These are phyloP conservation scores for Lordiphosa collinella DNA, from an alignment of 1,140 invertebrate species.

Conservation along the genomic window DNA sequence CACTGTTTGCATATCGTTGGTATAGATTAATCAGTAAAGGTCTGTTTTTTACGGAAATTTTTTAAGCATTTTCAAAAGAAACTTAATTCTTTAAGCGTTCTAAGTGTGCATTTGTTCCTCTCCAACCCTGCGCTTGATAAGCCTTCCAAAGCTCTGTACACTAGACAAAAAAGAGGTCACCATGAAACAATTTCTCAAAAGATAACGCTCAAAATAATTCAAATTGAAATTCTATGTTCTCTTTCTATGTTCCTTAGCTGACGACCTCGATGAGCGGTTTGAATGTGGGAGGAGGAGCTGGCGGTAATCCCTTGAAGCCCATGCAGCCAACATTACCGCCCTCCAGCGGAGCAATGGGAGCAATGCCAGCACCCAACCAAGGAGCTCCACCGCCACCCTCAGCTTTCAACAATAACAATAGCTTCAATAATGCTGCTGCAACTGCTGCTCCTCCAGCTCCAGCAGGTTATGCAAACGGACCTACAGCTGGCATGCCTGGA, in stretches of 20 bases:
- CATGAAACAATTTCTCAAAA: background rate
- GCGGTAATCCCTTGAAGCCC: constrained; percentile 56
- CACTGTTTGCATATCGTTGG: too few species aligned
- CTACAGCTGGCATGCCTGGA: constrained; percentile 1
- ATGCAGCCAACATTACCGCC: constrained; percentile 29
- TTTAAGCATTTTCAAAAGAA: too few species aligned
- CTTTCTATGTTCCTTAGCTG: constrained; percentile 37
- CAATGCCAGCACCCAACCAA: constrained; percentile 58
- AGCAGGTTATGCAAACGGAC: constrained; percentile 54
- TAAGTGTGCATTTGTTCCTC: too few species aligned
- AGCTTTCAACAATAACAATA: constrained; percentile 59
- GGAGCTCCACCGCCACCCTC: constrained; percentile 33
- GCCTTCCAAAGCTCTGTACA: background rate
- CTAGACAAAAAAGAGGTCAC: constrained; percentile 30
- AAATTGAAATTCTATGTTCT: constrained; percentile 15
- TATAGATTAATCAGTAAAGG: too few species aligned
- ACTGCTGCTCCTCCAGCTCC: constrained; percentile 14
- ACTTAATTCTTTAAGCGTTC: too few species aligned
- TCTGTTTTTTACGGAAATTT: too few species aligned
- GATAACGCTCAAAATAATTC: constrained; percentile 29
- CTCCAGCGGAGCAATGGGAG: constrained; percentile 9
- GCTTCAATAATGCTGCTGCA: constrained; percentile 14
- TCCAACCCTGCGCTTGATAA: constrained; percentile 31
- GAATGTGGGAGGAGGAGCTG: constrained; percentile 32
- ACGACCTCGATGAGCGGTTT: constrained; percentile 70